A percentile compares a stretch with the other conserved stretches of the same genome.
These are phyloP conservation scores for Pterocles gutturalis DNA, from an alignment of 2,113 vertebrate genomes.

Conservation along the genomic window DNA sequence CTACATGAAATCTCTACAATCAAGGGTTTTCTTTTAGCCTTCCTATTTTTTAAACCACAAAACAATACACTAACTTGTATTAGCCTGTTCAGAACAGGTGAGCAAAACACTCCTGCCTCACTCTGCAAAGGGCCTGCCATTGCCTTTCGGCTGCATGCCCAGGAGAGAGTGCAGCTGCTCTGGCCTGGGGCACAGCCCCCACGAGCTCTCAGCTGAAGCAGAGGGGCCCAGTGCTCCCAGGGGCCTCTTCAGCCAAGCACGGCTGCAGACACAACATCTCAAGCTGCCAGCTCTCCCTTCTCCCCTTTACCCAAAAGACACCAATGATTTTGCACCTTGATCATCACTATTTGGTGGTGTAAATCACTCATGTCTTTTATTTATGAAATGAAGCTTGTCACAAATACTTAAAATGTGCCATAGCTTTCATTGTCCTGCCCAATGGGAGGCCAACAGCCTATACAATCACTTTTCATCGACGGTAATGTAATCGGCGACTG, in stretches of 20 bases:
- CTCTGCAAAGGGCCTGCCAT: accelerated
- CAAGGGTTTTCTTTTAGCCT: not conserved
- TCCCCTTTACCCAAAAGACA: not conserved
- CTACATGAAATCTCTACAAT: not conserved
- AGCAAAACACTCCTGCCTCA: accelerated
- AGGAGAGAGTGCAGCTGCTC: accelerated
- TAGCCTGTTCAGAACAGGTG: not conserved
- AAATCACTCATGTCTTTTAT: accelerated
- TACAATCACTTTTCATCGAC: not conserved
- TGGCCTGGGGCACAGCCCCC: accelerated
- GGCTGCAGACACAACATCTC: not conserved
- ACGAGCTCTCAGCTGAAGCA: not conserved
- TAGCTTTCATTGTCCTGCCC: not conserved
- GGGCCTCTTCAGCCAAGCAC: not conserved
- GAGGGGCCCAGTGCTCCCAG: not conserved
- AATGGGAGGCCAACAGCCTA: not conserved
- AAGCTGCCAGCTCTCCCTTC: not conserved
- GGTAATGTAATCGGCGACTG: not conserved
- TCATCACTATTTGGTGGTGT: not conserved
- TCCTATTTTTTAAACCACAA: not conserved
- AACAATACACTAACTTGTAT: not conserved
- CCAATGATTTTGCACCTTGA: not conserved
- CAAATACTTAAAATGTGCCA: not conserved
- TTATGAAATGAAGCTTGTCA: not conserved
- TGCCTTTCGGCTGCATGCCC: not conserved